Conservation (phyloP, 2,113 vertebrate species). For the Opisthocomus hoazin region DNA sequence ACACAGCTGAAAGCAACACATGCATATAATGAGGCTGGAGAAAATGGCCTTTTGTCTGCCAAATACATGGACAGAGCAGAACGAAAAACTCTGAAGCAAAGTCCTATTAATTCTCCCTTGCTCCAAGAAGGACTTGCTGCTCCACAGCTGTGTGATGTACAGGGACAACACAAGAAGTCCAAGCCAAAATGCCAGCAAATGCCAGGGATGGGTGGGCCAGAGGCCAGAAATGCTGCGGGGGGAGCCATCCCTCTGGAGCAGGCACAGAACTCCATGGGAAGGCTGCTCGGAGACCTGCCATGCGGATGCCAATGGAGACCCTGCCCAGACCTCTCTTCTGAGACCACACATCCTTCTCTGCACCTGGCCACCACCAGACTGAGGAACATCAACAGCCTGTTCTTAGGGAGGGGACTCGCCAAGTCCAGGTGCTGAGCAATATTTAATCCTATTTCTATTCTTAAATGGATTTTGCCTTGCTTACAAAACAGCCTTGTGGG, state of each 20-base stretch:
- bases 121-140: background rate
- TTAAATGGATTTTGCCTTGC: background rate
- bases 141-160: background rate
- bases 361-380: background rate
- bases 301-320: background rate
- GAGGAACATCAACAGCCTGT: background rate
- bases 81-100: background rate
- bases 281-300: background rate
- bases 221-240: background rate
- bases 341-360: background rate
- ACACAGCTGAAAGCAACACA: background rate
- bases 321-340: background rate
- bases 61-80: background rate
- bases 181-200: background rate
- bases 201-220: background rate
- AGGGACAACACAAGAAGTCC: background rate
- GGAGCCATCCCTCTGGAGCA: fast-evolving
- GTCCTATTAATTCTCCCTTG: background rate
- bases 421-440: background rate
- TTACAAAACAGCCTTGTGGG: background rate
- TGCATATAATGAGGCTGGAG: background rate
- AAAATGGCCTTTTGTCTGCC: background rate
- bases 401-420: background rate
- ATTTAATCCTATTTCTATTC: background rate
- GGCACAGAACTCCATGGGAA: background rate